A percentile compares a stretch with the other conserved stretches of the same genome.
Conservation (phyloP, 1,140 invertebrate species). For the Nasonia vitripennis region DNA sequence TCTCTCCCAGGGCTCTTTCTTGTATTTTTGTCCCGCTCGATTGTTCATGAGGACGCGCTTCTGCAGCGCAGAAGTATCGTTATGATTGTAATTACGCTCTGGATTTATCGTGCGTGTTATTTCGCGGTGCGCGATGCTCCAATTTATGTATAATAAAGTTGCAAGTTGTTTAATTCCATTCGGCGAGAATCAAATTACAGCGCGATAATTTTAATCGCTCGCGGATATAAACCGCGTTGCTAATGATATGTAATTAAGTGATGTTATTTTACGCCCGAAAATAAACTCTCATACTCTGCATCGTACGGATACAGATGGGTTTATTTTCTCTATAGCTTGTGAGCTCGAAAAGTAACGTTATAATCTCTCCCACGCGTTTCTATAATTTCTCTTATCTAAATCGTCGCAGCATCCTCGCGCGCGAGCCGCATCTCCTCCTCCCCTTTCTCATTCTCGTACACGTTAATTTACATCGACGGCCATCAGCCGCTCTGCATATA, state of each 20-base stretch:
- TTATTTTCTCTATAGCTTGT: too few relatives aligned
- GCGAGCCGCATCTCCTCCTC: background rate
- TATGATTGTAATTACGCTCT: background rate
- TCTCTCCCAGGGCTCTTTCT: background rate
- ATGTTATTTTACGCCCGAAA: background rate
- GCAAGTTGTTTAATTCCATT: background rate
- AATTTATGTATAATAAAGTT: too few relatives aligned
- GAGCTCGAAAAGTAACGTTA: too few relatives aligned
- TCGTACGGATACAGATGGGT: background rate
- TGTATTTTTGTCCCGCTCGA: background rate
- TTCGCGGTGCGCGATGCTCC: too few relatives aligned
- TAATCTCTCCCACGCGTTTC: too few relatives aligned
- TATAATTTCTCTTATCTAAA: too few relatives aligned
- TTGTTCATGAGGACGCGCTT: background rate
- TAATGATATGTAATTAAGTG: background rate
- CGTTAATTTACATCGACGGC: conserved; percentile 22
- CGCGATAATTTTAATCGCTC: too few relatives aligned
- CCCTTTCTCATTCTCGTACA: background rate
- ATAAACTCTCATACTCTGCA: background rate
- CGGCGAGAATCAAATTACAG: background rate
- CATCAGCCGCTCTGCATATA: conserved; percentile 24
- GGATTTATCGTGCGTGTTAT: too few relatives aligned
- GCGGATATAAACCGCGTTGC: too few relatives aligned
- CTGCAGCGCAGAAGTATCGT: background rate
- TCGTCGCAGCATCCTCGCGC: too few relatives aligned